Evolutionary conservation across 1,140 invertebrate species (phyloP).

Genomic region (Drosophila nasuta): DNA sequence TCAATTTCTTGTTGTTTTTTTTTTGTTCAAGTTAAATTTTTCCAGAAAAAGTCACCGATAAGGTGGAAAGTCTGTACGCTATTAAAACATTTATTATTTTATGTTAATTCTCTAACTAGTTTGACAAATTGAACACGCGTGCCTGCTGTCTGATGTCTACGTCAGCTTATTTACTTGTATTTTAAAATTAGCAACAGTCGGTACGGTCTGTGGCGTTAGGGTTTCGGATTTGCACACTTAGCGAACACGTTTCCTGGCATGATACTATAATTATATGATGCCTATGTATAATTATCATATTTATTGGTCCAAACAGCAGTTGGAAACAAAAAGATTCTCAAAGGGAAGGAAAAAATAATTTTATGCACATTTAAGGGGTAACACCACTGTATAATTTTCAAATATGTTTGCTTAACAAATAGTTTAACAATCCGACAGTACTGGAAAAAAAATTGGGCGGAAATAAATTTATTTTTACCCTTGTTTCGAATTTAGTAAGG

Average conservation of each 20-base stretch:
- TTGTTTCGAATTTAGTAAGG: too few species aligned
- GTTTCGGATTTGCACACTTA: constrained; percentile 35
- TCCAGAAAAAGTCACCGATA: constrained; percentile 17
- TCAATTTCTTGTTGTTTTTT: not conserved
- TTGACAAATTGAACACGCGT: constrained; percentile 45
- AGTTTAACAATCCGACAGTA: too few species aligned
- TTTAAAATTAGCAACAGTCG: constrained; percentile 48
- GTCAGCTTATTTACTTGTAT: constrained; percentile 37
- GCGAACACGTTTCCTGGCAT: constrained; percentile 40
- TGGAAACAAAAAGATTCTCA: constrained; percentile 3
- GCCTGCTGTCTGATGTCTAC: constrained; percentile 15
- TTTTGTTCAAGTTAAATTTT: not conserved
- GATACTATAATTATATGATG: constrained; percentile 36
- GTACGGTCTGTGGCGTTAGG: not conserved
- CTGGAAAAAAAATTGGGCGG: too few species aligned
- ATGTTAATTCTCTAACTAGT: constrained; percentile 4
- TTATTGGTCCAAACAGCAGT: constrained; percentile 10
- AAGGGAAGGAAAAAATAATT: not conserved
- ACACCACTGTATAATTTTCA: too few species aligned
- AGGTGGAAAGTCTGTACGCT: not conserved
- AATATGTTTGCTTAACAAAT: too few species aligned
- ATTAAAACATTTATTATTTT: constrained; percentile 3
- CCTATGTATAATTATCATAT: constrained; percentile 28
- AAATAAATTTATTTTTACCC: too few species aligned
- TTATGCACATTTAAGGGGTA: too few species aligned